A percentile compares a stretch with the other conserved stretches of the same genome.
Evolutionary conservation across 2,797 vertebrate genomes (phyloP).

Genomic region (Hozukius guyotensis): DNA sequence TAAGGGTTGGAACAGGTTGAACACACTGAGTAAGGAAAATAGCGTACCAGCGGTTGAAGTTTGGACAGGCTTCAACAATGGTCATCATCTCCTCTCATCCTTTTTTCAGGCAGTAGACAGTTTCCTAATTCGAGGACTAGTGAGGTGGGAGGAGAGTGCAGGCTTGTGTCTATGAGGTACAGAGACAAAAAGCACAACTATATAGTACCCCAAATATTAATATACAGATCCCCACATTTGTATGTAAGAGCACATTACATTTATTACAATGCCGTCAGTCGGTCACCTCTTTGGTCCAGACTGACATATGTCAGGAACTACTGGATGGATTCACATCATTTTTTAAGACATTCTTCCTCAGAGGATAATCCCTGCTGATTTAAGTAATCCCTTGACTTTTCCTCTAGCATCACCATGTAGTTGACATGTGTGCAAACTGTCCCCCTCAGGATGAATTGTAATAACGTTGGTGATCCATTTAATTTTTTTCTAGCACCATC

Average conservation of each 20-base stretch:
- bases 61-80: not conserved
- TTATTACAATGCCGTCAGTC: not conserved
- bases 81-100: not conserved
- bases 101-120: not conserved
- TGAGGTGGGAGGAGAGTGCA: not conserved
- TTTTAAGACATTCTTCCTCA: not conserved
- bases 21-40: slow-evolving; percentile 3
- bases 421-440: not conserved
- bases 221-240: not conserved
- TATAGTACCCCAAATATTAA: not conserved
- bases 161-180: not conserved
- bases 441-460: not conserved
- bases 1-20: not conserved
- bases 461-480: not conserved
- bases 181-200: not conserved
- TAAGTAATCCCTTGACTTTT: not conserved
- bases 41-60: not conserved
- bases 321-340: not conserved
- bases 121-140: not conserved
- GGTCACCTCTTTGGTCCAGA: not conserved
- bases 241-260: not conserved
- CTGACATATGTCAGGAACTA: not conserved
- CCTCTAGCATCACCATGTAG: not conserved
- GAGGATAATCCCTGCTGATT: not conserved
- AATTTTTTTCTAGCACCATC: not conserved